Base-by-base conservation (phyloP, 2,797 vertebrate genomes). In the Centropyge bicolor region DNA sequence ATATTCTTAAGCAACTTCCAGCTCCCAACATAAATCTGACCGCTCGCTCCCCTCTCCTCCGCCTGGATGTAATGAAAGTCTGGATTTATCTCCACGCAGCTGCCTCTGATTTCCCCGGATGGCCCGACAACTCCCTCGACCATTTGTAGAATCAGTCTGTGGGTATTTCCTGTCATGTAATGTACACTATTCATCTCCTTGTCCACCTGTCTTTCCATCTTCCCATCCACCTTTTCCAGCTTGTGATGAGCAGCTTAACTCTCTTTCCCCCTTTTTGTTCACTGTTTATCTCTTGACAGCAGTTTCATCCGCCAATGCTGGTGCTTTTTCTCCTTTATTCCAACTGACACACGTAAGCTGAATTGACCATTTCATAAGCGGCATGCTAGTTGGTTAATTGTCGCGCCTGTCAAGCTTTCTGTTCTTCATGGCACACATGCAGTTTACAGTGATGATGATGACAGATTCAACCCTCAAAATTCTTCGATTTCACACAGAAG, bases 71-170 rank as follows among this genome's bases (percentile, higher is more conserved):
- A 63, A 77, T 56, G 52, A 68, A 83, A 64, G 63, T 43, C 70
- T 74, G 24, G 51, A 78, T 77, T 76, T 81, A 83, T 79, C 45
- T 62, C 68, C 55, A 40, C 31, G 67, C 46, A 67, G 61, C 61
- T 52, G 49, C 38, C 48, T 64, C 48, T 3, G 24, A 68, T 57
- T 81, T 46, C 49, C 63, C 57, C 45, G 40, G 49, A 65, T 60
- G 36, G 19, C 49, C 60, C 59, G 61, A 65, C 60, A 78, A 45
- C 61, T 77, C 68, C 75, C 35, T 72, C 38, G 35, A 52, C 7
- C 65, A 48, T 78, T 64, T 65, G 7, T 22, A 52, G n/a, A 35
- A 49, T 60, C n/a, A 16, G 48, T 75, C 60, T 35, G n/a, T 43
- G 17, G 35, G 14, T 52, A 60, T 77, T 77, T 67, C 3, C 36